Conservation (phyloP, 2,113 vertebrate genomes). For the Campylorhamphus procurvoides region DNA sequence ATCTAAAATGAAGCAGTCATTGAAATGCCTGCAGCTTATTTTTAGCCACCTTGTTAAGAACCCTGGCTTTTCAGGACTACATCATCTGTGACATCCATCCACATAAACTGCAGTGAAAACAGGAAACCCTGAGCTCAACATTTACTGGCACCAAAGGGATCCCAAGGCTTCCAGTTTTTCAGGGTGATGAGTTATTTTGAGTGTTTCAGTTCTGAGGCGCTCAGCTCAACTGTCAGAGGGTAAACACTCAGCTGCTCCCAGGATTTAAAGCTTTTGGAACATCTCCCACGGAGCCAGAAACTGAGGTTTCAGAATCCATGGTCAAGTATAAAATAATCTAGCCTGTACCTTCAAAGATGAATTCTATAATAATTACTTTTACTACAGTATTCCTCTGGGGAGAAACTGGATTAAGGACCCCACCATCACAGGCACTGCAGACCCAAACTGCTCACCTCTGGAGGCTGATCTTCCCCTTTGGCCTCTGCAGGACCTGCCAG, state of each 20-base stretch:
- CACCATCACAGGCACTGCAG: background rate
- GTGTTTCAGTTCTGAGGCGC: background rate
- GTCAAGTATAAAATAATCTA: background rate
- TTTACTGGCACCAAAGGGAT: background rate
- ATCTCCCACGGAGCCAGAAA: background rate
- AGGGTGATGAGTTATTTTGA: background rate
- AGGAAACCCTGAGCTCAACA: background rate
- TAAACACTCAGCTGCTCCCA: background rate
- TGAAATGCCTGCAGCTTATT: background rate
- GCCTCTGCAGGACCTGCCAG: accelerated
- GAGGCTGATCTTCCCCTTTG: background rate
- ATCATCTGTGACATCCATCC: background rate
- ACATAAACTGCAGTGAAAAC: background rate
- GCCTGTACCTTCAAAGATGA: background rate
- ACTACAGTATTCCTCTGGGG: background rate
- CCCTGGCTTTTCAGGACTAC: background rate
- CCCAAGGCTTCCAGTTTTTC: background rate
- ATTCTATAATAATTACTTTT: background rate
- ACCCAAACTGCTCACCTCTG: background rate
- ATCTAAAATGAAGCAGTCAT: background rate
- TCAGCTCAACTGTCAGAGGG: background rate
- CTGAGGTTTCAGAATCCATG: background rate
- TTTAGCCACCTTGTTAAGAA: background rate
- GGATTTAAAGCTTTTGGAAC: background rate
- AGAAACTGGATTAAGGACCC: background rate